These are phyloP conservation scores for Meandrina meandrites DNA, from an alignment of 92 coral and sea anemone species.

Conservation along the genomic window DNA sequence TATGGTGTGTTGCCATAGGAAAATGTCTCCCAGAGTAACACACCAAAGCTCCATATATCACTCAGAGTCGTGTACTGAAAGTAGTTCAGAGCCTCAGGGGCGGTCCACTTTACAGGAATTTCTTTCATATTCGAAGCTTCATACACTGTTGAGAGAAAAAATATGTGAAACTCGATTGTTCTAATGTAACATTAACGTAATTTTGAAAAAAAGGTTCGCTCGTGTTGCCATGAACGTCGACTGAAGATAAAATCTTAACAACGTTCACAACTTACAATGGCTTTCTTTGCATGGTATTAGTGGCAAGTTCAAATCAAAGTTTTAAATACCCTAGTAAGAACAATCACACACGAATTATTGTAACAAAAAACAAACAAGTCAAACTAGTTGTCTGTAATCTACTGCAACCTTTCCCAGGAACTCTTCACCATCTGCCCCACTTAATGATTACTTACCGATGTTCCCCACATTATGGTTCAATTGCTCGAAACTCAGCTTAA, in stretches of 20 bases:
- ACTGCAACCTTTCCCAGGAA: too few relatives aligned
- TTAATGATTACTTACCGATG: too few relatives aligned
- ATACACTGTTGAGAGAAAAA: conserved; percentile 56
- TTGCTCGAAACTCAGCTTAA: not conserved
- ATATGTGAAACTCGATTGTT: not conserved
- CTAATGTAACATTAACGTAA: not conserved
- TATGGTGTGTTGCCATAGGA: conserved; percentile 94
- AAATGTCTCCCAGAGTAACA: conserved; percentile 93
- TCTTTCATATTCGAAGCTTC: conserved; percentile 98
- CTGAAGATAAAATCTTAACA: not conserved
- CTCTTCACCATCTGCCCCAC: too few relatives aligned
- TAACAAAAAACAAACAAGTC: too few relatives aligned
- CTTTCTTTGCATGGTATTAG: not conserved
- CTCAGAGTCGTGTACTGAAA: conserved; percentile 94
- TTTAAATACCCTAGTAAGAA: too few relatives aligned
- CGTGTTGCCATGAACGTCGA: not conserved
- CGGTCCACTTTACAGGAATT: conserved; percentile 99
- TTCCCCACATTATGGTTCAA: not conserved
- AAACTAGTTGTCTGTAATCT: too few relatives aligned
- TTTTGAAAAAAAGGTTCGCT: too few relatives aligned
- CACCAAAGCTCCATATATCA: conserved; percentile 98
- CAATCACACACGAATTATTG: too few relatives aligned
- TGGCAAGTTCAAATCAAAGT: too few relatives aligned
- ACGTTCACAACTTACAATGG: not conserved
- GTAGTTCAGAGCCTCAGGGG: conserved; percentile 96